Base-by-base conservation (phyloP, 2,797 vertebrate genomes). In the Amblyopsis hoosieri region DNA sequence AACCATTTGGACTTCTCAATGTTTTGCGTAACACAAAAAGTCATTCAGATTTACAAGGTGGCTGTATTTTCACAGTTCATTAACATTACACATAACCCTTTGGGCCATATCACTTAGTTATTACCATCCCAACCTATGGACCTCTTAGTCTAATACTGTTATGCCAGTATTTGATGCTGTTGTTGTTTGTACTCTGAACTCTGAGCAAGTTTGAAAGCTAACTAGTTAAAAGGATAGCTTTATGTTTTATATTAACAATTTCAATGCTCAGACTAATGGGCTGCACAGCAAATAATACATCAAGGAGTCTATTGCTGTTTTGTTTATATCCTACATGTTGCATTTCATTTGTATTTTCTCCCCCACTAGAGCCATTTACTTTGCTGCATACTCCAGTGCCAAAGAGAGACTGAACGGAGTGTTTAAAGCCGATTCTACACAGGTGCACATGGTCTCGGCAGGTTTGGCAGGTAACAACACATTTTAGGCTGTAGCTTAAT, bases 401-500 rank as follows among this genome's bases (percentile, higher is more conserved):
- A 99, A 99, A 90, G 97, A 99, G 89, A 95, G 91, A 74, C 78
- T 98, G 85, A 99, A 96, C 75, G 89, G 57, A 67, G 78, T 98
- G 73, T 90, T 98, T 78, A 94, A 93, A 82, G 94, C 96, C 2
- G 97, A 99, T 89, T 98, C 97, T 77, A 97, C 93, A 64, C 95
- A 95, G 88, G 96, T 99, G 80, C 96, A 99, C 90, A 98, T 99
- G 96, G 90, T 95, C 76, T 99, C 97, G 52, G 97, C 97, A 66
- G 97, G 94, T 82, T 89, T 95, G 88, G 97, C 97, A 97, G 97
- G 97, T 98, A 96, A 95, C 17, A 64, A 69, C 11, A 42, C 9
- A 42, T 42, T 42, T 42, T 9, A 7, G 6, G 6, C 6, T 42
- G 33, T 37, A 37, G 33, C 33, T 9, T 37, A 9, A 42, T 6